These are phyloP conservation scores for Epizoanthus fatuus DNA, from an alignment of 92 coral and sea anemone species.

Conservation along the genomic window DNA sequence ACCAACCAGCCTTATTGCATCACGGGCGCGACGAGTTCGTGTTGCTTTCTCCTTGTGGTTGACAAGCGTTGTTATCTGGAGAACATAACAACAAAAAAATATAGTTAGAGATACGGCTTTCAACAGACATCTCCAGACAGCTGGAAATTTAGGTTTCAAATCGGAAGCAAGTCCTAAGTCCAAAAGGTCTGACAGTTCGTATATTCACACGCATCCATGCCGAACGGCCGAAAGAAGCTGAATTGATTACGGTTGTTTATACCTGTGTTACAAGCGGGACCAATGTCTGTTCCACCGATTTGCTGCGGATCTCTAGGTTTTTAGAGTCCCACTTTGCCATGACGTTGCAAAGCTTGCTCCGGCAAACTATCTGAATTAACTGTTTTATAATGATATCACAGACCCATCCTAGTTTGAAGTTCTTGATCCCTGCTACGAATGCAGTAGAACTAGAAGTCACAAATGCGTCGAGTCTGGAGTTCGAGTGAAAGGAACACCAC, in stretches of 20 bases:
- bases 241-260: slow-evolving; percentile 6
- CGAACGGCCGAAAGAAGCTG: slow-evolving; percentile 10
- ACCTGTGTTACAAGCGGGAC: slow-evolving; percentile 97
- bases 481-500: slow-evolving; percentile 44
- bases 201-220: slow-evolving; percentile 7
- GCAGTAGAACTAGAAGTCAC: background rate
- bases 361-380: slow-evolving; percentile 20
- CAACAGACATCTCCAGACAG: background rate
- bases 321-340: slow-evolving; percentile 96
- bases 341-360: slow-evolving; percentile 2
- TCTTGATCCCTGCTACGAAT: background rate
- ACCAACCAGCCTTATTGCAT: slow-evolving; percentile 90
- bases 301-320: slow-evolving; percentile 94
- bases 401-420: slow-evolving; percentile 13
- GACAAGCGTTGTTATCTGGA: slow-evolving; percentile 94
- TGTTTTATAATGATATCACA: slow-evolving; percentile 17
- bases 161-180: slow-evolving; percentile 17
- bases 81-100: slow-evolving; percentile 25
- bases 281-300: slow-evolving; percentile 98
- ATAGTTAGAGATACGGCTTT: slow-evolving; percentile 9
- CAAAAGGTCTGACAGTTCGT: background rate
- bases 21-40: slow-evolving; percentile 79
- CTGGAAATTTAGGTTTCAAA: slow-evolving; percentile 31
- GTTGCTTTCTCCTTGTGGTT: slow-evolving; percentile 93
- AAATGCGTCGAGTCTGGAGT: slow-evolving; percentile 15